Base-by-base conservation (phyloP, 2,113 vertebrate species). In the Pelvicachromis taeniatus region DNA sequence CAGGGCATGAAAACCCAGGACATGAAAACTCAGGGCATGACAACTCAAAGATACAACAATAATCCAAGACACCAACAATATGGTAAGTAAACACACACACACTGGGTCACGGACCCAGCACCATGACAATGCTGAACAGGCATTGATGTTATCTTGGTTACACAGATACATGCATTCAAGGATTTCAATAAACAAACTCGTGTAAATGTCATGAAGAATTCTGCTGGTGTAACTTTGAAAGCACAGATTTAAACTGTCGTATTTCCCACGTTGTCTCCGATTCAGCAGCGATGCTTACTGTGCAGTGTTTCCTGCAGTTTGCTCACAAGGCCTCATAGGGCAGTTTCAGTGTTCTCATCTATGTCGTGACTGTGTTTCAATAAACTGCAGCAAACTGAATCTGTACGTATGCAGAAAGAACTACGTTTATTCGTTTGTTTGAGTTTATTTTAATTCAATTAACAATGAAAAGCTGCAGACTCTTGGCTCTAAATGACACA, bases 401-500 rank as follows among this genome's bases (percentile, higher is more conserved):
- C 42, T 31, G 19, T 9, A 50, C 31, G 23, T 50, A 2, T 73
- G 23, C 35, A 78, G 42, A 68, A 79, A 75, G 33, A 84, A 68
- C 23, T 59, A 10, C 77, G 48, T 23, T 78, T 63, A 81, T 55
- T 14, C n/a, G n/a, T n/a, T n/a, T n/a, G n/a, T n/a, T n/a, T n/a
- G n/a, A 80, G 48, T 23, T 78, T 63, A 81, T 55, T 14, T 40
- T 4, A 61, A 61, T 10, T 85, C 29, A 29, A 26, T 17, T 38
- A 42, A 82, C 10, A 59, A 68, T 23, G 7, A 59, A 78, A 85
- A 77, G 50, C 52, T 77, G 45, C 29, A 61, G 78, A 82, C 54
- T 16, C 40, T 11, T 13, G n/a, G 56, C 23, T 90, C 88, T 92
- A 82, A 29, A 16, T 80, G 29, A 53, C 84, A 84, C 53, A 33